These are phyloP conservation scores for Nasonia oneida DNA, from an alignment of 2,888 invertebrate species.

Conservation along the genomic window DNA sequence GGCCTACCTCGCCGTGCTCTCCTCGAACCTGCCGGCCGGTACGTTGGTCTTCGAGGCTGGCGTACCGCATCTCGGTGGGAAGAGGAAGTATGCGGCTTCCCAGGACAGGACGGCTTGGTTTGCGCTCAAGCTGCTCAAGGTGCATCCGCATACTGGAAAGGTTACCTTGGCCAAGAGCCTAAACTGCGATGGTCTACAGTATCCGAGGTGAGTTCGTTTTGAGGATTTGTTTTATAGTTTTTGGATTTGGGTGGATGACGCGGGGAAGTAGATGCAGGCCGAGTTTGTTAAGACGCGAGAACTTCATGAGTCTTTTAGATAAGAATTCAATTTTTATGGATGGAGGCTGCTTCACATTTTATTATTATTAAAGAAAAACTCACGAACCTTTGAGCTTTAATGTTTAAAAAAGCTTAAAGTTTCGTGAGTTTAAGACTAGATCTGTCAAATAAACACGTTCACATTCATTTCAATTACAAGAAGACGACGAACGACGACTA, in stretches of 20 bases:
- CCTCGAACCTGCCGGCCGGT: slow-evolving; percentile 81
- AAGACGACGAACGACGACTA: too few relatives aligned
- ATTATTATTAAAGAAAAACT: too few relatives aligned
- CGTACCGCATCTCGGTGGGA: slow-evolving; percentile 89
- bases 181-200: slow-evolving; percentile 89
- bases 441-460: too few relatives aligned
- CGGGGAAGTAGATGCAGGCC: neutral
- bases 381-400: too few relatives aligned
- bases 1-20: slow-evolving; percentile 76
- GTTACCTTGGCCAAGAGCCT: slow-evolving; percentile 87
- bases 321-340: too few relatives aligned
- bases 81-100: slow-evolving; percentile 89
- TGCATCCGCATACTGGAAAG: slow-evolving; percentile 87
- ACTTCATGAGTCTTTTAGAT: too few relatives aligned
- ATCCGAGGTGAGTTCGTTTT: slow-evolving; percentile 82
- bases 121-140: slow-evolving; percentile 88
- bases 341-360: too few relatives aligned
- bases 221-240: neutral
- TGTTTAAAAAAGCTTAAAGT: too few relatives aligned
- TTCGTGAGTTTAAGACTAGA: too few relatives aligned
- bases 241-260: neutral
- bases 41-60: slow-evolving; percentile 89
- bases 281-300: neutral
- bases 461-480: too few relatives aligned
- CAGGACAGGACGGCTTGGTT: slow-evolving; percentile 90